phyloP scores from a whole-genome alignment of 1,140 invertebrate genomes.

The Oryzaephilus surinamensis region DNA sequence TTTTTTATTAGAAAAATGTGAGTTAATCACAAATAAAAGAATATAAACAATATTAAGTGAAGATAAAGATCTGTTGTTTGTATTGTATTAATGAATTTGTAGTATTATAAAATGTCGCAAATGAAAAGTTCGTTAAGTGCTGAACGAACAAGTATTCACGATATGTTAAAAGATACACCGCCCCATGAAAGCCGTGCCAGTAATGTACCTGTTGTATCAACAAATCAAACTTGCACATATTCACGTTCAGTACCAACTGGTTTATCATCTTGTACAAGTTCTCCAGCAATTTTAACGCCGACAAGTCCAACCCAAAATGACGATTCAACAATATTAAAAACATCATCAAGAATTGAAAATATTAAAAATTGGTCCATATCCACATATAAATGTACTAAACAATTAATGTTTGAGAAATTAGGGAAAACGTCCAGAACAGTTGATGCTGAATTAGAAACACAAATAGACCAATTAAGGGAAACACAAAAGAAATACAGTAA shows the following conservation, averaged over 20 bases:
- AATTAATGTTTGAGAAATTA: slow-evolving; percentile 88
- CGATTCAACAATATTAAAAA: slow-evolving; percentile 49
- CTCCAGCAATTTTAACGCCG: slow-evolving; percentile 30
- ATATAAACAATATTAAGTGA: too few relatives aligned
- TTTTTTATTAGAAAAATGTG: too few relatives aligned
- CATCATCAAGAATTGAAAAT: slow-evolving; percentile 72
- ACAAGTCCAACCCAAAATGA: slow-evolving; percentile 48
- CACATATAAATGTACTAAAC: slow-evolving; percentile 93
- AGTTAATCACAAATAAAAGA: too few relatives aligned
- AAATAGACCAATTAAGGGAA: slow-evolving; percentile 84
- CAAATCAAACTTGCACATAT: slow-evolving; percentile 22
- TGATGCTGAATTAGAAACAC: slow-evolving; percentile 82
- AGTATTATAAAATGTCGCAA: slow-evolving; percentile 30
- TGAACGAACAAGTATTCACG: slow-evolving; percentile 58
- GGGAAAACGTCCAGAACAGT: slow-evolving; percentile 87
- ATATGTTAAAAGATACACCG: slow-evolving; percentile 78
- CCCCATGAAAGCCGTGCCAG: slow-evolving; percentile 65
- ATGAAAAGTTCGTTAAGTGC: slow-evolving; percentile 26
- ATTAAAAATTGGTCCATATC: slow-evolving; percentile 94
- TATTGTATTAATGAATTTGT: neutral
- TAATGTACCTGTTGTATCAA: slow-evolving; percentile 52
- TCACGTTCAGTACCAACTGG: slow-evolving; percentile 23
- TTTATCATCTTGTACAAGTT: slow-evolving; percentile 28
- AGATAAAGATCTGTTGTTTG: too few relatives aligned
- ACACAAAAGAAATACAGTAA: slow-evolving; percentile 91